These are phyloP conservation scores for Dromas ardeola DNA, from an alignment of 2,113 vertebrate species.

Conservation along the genomic window DNA sequence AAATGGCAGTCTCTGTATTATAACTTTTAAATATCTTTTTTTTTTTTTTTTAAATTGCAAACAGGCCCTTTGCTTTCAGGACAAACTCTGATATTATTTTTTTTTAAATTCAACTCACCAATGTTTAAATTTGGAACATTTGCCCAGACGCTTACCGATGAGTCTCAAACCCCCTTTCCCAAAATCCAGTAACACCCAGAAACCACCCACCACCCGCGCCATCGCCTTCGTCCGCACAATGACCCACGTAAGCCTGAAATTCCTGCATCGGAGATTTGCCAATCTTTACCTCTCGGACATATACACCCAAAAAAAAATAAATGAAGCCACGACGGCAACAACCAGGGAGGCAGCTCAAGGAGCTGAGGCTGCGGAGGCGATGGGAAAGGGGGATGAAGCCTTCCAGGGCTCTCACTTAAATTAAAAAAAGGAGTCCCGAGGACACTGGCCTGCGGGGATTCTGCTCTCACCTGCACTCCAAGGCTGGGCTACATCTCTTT, in stretches of 20 bases:
- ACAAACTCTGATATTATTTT: neutral
- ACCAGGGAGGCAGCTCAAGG: neutral
- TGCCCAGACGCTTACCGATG: neutral
- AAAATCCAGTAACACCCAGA: neutral
- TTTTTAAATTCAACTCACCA: neutral
- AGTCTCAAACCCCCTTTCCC: constrained; percentile 12
- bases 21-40: neutral
- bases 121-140: neutral
- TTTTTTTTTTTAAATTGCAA: neutral
- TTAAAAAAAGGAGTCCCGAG: neutral
- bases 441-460: neutral
- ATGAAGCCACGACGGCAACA: neutral
- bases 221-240: neutral
- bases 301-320: neutral
- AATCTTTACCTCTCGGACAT: neutral
- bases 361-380: neutral
- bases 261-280: neutral
- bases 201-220: neutral
- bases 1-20: neutral
- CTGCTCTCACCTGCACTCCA: neutral
- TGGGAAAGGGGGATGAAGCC: neutral
- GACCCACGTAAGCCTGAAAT: neutral
- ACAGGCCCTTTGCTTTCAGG: neutral
- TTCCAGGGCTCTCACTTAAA: neutral
- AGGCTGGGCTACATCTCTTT: neutral